These are phyloP conservation scores for Lottia gigantea DNA, from an alignment of 2,888 invertebrate genomes.

Conservation along the genomic window DNA sequence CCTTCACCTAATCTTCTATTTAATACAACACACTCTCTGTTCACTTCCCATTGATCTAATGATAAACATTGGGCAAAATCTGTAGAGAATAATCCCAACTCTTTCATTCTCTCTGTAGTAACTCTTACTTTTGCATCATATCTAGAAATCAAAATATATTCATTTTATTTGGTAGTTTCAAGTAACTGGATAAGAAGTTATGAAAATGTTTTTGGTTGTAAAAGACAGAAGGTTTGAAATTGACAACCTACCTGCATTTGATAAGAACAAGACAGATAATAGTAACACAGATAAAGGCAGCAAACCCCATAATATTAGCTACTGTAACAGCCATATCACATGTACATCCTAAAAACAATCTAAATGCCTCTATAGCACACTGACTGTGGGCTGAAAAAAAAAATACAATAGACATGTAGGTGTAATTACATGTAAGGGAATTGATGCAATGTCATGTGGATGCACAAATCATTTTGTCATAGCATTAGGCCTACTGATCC, in stretches of 20 bases:
- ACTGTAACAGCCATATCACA: constrained; percentile 81
- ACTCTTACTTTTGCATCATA: constrained; percentile 76
- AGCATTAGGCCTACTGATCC: too few species aligned
- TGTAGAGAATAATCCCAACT: constrained; percentile 74
- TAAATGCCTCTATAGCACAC: constrained; percentile 79
- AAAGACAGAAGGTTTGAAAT: not conserved
- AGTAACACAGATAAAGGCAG: constrained; percentile 72
- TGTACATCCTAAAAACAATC: constrained; percentile 76
- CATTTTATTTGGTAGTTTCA: too few species aligned
- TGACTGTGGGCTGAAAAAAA: constrained; percentile 68
- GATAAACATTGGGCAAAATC: constrained; percentile 68
- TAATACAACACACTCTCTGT: constrained; percentile 81
- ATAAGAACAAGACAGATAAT: constrained; percentile 75
- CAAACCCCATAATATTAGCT: constrained; percentile 75
- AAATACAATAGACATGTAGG: too few species aligned
- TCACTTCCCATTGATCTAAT: constrained; percentile 90
- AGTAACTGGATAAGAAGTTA: too few species aligned
- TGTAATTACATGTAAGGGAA: too few species aligned
- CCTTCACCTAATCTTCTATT: constrained; percentile 78
- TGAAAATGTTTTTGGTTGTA: too few species aligned
- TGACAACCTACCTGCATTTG: constrained; percentile 72
- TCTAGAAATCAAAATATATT: constrained; percentile 59
- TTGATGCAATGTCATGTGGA: too few species aligned
- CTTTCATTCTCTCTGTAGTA: constrained; percentile 78
- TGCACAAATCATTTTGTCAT: too few species aligned